A percentile compares a stretch with the other conserved stretches of the same genome.
These are phyloP conservation scores for Cephus spinipes DNA, from an alignment of 2,888 invertebrate species.

Conservation along the genomic window DNA sequence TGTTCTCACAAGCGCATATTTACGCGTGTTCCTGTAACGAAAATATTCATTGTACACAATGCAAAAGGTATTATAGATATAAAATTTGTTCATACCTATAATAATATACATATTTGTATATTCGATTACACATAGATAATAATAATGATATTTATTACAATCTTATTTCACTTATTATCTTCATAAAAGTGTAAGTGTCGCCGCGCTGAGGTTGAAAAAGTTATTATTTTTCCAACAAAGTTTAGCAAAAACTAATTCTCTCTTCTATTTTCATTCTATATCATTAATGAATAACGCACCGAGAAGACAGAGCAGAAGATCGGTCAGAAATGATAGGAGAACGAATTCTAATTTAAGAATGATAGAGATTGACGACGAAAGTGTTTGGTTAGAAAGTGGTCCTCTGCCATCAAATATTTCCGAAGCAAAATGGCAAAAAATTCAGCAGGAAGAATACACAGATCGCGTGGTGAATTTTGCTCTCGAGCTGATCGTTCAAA, in stretches of 20 bases:
- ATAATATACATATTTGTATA: neutral
- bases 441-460: conserved; percentile 12
- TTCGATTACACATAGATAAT: neutral
- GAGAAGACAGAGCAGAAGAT: neutral
- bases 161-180: neutral
- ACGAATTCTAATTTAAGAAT: neutral
- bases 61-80: too few species aligned
- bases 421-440: conserved; percentile 11
- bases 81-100: too few species aligned
- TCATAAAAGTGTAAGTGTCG: neutral
- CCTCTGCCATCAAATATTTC: neutral
- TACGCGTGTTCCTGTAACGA: too few species aligned
- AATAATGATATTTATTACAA: neutral
- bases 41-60: too few species aligned
- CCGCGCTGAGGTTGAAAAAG: neutral
- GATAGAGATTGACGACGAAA: neutral
- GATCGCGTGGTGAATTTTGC: conserved; percentile 12
- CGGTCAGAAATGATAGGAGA: neutral
- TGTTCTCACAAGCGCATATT: too few species aligned
- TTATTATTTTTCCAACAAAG: neutral
- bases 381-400: neutral
- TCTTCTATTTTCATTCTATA: neutral
- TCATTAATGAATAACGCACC: neutral
- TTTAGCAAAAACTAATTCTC: neutral
- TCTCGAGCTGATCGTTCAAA: conserved; percentile 13